phyloP scores from a whole-genome alignment of 2,888 invertebrate species.

The Drosophila greeni region DNA sequence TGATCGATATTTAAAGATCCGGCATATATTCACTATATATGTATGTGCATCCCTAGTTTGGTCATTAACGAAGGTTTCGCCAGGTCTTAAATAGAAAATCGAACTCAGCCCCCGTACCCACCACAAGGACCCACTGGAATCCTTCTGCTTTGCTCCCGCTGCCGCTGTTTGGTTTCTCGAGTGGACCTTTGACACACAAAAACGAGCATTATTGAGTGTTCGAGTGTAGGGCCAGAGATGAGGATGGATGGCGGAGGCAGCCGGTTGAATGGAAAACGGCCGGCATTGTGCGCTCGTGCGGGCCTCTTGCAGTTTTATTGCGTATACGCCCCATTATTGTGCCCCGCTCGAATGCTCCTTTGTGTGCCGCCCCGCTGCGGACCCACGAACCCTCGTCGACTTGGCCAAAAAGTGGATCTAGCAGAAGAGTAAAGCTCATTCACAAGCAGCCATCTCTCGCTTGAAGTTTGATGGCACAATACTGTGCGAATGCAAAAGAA shows the following conservation, averaged over 20 bases:
- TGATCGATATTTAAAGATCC: neutral
- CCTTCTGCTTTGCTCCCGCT: conserved; percentile 4
- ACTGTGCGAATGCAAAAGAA: neutral
- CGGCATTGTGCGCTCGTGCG: conserved; percentile 38
- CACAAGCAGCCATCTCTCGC: conserved; percentile 6
- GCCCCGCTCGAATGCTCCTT: conserved; percentile 40
- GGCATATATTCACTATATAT: neutral
- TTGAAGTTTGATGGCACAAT: neutral
- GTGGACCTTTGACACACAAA: conserved; percentile 66
- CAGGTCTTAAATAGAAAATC: conserved; percentile 40
- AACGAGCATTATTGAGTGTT: conserved; percentile 47
- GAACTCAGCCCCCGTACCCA: conserved; percentile 29
- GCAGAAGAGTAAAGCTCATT: conserved; percentile 1
- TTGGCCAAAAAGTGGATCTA: neutral
- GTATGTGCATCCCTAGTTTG: conserved; percentile 8
- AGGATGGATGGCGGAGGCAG: conserved; percentile 11
- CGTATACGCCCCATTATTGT: conserved; percentile 57
- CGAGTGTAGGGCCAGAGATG: conserved; percentile 32
- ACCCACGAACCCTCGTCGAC: neutral
- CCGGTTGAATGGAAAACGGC: conserved; percentile 1
- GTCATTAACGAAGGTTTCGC: conserved; percentile 48
- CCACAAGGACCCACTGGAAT: conserved; percentile 21
- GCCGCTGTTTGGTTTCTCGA: conserved; percentile 52
- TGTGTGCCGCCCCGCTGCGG: conserved; percentile 31
- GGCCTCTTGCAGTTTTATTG: conserved; percentile 61